phyloP scores from a whole-genome alignment of 2,797 vertebrate species.

The Hemibagrus guttatus region DNA sequence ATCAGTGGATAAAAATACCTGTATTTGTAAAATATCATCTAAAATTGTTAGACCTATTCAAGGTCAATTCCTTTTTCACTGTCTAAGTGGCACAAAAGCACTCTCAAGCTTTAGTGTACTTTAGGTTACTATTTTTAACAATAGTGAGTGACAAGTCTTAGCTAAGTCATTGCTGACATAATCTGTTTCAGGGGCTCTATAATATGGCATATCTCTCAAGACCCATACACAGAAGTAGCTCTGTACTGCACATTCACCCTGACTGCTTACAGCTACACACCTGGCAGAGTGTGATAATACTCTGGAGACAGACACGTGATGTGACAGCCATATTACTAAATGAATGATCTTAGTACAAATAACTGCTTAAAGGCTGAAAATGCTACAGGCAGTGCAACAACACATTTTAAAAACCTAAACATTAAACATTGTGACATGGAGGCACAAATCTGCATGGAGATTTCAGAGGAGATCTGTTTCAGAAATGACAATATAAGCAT shows the following conservation, averaged over 20 bases:
- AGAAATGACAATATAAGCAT: neutral
- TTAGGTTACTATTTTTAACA: too few species aligned
- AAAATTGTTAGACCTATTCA: neutral
- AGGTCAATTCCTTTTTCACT: neutral
- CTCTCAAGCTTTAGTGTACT: too few species aligned
- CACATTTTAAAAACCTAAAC: neutral
- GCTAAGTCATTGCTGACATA: constrained; percentile 37
- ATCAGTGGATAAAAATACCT: neutral
- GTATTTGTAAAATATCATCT: neutral
- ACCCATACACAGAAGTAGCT: constrained; percentile 43
- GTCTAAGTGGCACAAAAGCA: neutral
- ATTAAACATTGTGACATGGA: neutral
- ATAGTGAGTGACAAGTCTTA: neutral
- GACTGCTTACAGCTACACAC: constrained; percentile 55
- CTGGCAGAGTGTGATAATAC: constrained; percentile 61
- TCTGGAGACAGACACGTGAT: constrained; percentile 48
- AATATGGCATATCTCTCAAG: constrained; percentile 45
- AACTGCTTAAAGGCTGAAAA: constrained; percentile 30
- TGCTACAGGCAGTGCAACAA: neutral
- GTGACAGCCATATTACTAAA: constrained; percentile 47
- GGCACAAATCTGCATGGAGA: neutral
- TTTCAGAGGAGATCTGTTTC: neutral
- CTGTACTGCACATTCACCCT: constrained; percentile 43
- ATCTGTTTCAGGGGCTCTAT: constrained; percentile 49
- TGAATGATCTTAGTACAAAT: constrained; percentile 49